Evolutionary conservation across 2,113 vertebrate genomes (phyloP).

Genomic region (Rhodinocichla rosea): DNA sequence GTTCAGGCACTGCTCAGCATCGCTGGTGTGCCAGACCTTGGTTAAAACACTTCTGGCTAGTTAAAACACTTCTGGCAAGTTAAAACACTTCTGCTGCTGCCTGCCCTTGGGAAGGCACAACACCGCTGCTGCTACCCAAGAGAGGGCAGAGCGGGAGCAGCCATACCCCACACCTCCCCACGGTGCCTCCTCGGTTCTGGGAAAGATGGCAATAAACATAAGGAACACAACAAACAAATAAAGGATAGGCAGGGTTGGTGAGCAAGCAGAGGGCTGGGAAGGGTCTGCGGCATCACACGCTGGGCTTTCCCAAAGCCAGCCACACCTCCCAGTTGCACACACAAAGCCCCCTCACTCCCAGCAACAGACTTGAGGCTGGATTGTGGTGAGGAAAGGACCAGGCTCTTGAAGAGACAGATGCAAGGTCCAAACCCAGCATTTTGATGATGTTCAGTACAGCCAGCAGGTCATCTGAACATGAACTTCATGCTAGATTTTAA

Average conservation of each 20-base stretch:
- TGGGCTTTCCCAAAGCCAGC: neutral
- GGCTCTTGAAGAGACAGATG: neutral
- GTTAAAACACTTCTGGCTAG: neutral
- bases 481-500: neutral
- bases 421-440: neutral
- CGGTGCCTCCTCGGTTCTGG: rapidly evolving
- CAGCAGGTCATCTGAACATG: neutral
- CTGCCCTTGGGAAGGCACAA: neutral
- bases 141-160: neutral
- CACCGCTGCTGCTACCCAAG: neutral
- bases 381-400: neutral
- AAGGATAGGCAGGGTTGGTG: neutral
- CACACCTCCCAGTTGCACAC: rapidly evolving
- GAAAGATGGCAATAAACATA: neutral
- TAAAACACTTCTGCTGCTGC: neutral
- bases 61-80: neutral
- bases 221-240: neutral
- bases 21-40: rapidly evolving
- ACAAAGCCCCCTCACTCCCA: neutral
- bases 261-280: neutral
- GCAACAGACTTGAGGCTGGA: neutral
- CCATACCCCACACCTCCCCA: rapidly evolving
- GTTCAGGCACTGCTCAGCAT: neutral
- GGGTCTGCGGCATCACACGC: neutral
- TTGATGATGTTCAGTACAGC: neutral